phyloP scores from a whole-genome alignment of 2,113 vertebrate species.

The Laticauda laticaudata region DNA sequence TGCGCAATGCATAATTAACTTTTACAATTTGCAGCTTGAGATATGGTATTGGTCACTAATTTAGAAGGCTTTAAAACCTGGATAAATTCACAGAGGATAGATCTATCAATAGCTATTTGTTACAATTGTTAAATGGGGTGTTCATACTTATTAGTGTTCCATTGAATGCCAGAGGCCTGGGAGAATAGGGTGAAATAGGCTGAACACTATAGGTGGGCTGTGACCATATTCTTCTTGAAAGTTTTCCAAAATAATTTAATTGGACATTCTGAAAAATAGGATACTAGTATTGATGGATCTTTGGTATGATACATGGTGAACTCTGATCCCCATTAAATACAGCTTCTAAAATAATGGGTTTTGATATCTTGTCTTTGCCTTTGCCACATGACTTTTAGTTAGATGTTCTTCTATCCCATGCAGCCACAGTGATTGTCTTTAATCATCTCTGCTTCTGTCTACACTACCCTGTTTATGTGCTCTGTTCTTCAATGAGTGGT shows the following conservation, averaged over 20 bases:
- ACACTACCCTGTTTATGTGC: not conserved
- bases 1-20: not conserved
- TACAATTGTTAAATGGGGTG: not conserved
- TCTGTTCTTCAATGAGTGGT: not conserved
- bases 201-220: not conserved
- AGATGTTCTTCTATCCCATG: not conserved
- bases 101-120: not conserved
- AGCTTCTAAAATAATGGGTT: not conserved
- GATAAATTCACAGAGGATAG: not conserved
- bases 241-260: not conserved
- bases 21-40: not conserved
- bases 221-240: not conserved
- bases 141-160: not conserved
- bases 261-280: not conserved
- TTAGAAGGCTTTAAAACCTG: not conserved
- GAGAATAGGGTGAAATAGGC: not conserved
- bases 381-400: not conserved
- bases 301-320: not conserved
- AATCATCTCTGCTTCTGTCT: not conserved
- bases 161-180: not conserved
- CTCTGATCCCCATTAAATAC: not conserved
- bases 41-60: not conserved
- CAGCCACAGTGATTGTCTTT: not conserved
- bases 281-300: not conserved
- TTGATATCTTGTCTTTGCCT: not conserved